Evolutionary conservation across 2,797 vertebrate genomes (phyloP).

Genomic region (Cyclura pinguis): DNA sequence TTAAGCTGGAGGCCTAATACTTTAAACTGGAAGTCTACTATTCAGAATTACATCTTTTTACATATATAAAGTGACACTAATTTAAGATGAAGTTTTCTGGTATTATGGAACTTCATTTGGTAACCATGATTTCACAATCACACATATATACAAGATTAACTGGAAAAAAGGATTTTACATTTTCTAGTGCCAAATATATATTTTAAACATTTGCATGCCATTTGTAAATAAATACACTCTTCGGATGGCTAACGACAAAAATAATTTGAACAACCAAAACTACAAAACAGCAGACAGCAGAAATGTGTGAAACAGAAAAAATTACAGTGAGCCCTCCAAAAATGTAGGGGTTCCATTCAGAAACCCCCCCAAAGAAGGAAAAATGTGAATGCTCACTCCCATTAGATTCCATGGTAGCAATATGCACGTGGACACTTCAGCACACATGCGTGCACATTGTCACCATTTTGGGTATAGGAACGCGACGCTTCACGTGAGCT

Average conservation of each 20-base stretch:
- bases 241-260: no score
- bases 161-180: neutral
- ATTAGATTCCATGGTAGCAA: no score
- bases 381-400: no score
- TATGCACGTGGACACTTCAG: no score
- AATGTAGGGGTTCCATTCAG: no score
- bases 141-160: neutral
- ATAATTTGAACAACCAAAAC: neutral
- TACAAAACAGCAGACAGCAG: neutral
- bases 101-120: neutral
- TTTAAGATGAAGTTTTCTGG: neutral
- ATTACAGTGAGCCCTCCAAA: no score
- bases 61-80: neutral
- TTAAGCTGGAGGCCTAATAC: slow-evolving; percentile 1
- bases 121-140: neutral
- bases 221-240: neutral
- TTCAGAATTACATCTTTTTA: slow-evolving; percentile 19
- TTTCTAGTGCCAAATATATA: neutral
- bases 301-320: neutral
- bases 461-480: no score
- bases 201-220: neutral
- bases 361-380: no score
- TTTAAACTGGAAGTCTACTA: slow-evolving; percentile 6
- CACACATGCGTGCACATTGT: no score
- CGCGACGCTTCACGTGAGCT: no score